phyloP scores from a whole-genome alignment of 2,113 vertebrate genomes.

The Mellivora capensis region DNA sequence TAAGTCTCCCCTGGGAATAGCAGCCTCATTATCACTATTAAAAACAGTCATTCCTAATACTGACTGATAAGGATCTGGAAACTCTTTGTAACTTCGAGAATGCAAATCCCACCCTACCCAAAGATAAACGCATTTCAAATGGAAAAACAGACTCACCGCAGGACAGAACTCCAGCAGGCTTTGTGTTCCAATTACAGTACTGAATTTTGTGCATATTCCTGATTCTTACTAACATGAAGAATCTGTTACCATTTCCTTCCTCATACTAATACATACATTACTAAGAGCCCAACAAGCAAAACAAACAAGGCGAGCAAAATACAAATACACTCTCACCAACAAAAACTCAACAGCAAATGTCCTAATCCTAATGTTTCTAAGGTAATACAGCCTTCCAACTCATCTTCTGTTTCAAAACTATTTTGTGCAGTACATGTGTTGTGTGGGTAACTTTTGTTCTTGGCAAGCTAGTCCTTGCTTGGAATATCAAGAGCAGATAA shows the following conservation, averaged over 20 bases:
- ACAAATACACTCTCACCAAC: not conserved
- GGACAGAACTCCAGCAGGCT: not conserved
- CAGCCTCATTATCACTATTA: constrained; percentile 82
- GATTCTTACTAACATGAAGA: constrained; percentile 14
- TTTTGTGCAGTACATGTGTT: not conserved
- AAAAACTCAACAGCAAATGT: not conserved
- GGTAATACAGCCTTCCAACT: not conserved
- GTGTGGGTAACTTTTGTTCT: constrained; percentile 50
- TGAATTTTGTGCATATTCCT: constrained; percentile 3
- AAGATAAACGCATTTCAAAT: constrained; percentile 69
- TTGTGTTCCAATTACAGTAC: not conserved
- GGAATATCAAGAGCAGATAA: constrained; percentile 49
- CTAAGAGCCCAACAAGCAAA: constrained; percentile 7
- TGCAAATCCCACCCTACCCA: constrained; percentile 77
- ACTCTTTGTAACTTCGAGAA: constrained; percentile 70
- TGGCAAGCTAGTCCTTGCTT: constrained; percentile 46
- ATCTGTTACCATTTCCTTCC: constrained; percentile 25
- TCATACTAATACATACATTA: constrained; percentile 22
- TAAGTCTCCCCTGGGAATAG: constrained; percentile 79
- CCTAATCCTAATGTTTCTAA: constrained; percentile 1
- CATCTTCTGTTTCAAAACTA: constrained; percentile 41
- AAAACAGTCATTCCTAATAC: constrained; percentile 81
- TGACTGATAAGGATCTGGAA: constrained; percentile 81
- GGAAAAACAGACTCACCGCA: constrained; percentile 42
- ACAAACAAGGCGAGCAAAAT: not conserved